These are phyloP conservation scores for Drosophila affinis DNA, from an alignment of 2,888 invertebrate genomes.

Conservation along the genomic window DNA sequence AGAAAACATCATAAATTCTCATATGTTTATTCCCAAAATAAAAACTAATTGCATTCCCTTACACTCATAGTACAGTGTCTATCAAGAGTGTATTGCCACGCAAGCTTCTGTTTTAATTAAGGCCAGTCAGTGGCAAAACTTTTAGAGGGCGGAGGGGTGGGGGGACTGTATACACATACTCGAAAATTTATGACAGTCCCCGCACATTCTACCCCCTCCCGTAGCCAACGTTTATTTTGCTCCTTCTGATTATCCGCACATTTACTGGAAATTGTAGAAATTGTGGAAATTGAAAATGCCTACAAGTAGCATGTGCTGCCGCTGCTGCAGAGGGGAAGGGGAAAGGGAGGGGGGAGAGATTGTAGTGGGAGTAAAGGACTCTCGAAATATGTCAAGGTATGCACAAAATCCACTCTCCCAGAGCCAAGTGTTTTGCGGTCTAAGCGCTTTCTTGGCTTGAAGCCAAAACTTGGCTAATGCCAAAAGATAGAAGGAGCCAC, in stretches of 20 bases:
- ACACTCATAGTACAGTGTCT: background rate
- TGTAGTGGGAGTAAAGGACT: constrained; percentile 33
- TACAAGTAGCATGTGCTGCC: constrained; percentile 44
- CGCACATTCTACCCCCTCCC: background rate
- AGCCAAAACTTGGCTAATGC: constrained; percentile 67
- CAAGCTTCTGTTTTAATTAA: constrained; percentile 33
- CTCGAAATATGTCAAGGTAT: constrained; percentile 74
- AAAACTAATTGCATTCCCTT: constrained; percentile 10
- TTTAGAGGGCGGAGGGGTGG: constrained; percentile 6
- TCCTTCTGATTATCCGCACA: constrained; percentile 67
- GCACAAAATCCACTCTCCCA: constrained; percentile 42
- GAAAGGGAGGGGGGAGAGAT: background rate
- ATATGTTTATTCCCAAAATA: background rate
- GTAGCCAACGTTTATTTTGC: background rate
- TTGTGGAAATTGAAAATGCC: constrained; percentile 69
- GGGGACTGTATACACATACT: background rate
- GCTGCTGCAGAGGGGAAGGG: too few species aligned
- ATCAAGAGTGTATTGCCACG: constrained; percentile 7
- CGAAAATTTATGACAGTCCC: background rate
- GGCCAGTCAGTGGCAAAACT: constrained; percentile 18
- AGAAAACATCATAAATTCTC: too few species aligned
- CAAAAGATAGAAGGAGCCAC: constrained; percentile 39
- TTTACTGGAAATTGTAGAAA: constrained; percentile 55
- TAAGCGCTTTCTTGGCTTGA: constrained; percentile 66
- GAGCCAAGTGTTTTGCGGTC: constrained; percentile 63